Conservation (phyloP, 2,888 invertebrate genomes). For the Leptinotarsa tumamoca region DNA sequence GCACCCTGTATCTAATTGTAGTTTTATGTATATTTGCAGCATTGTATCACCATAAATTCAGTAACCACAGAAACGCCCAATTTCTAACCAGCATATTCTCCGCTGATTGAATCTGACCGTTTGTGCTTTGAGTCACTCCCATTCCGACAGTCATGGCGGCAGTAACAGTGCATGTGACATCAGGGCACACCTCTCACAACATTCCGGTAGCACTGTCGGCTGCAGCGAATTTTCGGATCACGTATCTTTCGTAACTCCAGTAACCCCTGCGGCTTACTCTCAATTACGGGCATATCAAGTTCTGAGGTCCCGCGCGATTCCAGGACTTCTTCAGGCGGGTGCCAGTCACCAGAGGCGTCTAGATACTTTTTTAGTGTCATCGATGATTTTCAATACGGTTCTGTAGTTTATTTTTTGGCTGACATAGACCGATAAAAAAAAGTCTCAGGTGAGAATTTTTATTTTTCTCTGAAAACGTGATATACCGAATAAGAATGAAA, state of each 20-base stretch:
- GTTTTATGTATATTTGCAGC: constrained; percentile 4
- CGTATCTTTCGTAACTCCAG: constrained; percentile 52
- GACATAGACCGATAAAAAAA: background rate
- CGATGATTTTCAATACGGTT: constrained; percentile 5
- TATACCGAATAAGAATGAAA: background rate
- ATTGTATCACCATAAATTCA: constrained; percentile 4
- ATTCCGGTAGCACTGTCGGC: constrained; percentile 42
- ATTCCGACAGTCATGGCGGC: constrained; percentile 32
- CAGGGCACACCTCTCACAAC: constrained; percentile 41
- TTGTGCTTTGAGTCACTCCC: constrained; percentile 22
- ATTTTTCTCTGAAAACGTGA: background rate
- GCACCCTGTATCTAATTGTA: constrained; percentile 1
- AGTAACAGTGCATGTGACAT: constrained; percentile 50
- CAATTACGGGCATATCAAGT: constrained; percentile 55
- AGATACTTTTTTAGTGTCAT: constrained; percentile 14
- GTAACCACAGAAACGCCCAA: background rate
- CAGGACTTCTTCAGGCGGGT: constrained; percentile 45
- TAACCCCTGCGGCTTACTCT: constrained; percentile 56
- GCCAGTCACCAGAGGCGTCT: constrained; percentile 36
- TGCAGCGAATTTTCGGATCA: constrained; percentile 54
- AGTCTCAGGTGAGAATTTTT: background rate
- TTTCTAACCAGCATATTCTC: constrained; percentile 11
- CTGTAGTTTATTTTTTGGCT: background rate
- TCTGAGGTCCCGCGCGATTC: constrained; percentile 49
- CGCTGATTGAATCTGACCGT: constrained; percentile 16